Conservation (phyloP, 2,113 vertebrate genomes). For the Spheniscus mendiculus region DNA sequence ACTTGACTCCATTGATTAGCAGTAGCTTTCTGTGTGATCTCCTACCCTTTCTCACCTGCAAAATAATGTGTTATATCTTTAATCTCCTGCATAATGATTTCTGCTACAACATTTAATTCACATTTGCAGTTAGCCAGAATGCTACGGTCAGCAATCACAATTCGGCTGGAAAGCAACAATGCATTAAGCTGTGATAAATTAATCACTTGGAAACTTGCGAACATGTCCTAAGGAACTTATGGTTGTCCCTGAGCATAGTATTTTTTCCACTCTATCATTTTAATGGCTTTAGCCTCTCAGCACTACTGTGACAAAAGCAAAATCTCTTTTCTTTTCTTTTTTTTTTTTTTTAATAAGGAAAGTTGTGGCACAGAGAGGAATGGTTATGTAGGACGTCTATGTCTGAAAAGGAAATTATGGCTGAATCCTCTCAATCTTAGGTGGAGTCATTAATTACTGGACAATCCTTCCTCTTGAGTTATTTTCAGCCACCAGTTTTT, state of each 20-base stretch:
- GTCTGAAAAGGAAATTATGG: not conserved
- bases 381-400: not conserved
- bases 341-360: not conserved
- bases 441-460: not conserved
- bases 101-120: not conserved
- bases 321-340: not conserved
- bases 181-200: conserved; percentile 44
- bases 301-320: not conserved
- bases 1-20: not conserved
- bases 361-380: not conserved
- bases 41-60: not conserved
- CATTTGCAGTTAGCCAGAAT: conserved; percentile 26
- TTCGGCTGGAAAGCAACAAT: not conserved
- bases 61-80: not conserved
- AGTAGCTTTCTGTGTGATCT: not conserved
- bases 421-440: not conserved
- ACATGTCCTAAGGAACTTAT: conserved; percentile 21
- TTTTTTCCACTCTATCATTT: conserved; percentile 27
- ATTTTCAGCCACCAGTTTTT: not conserved
- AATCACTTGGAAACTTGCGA: conserved; percentile 44
- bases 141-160: not conserved
- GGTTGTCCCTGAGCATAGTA: not conserved
- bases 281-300: conserved; percentile 27
- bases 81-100: not conserved
- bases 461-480: not conserved